Evolutionary conservation across 2,113 vertebrate genomes (phyloP), one percentile per base, ranked within the genome.

Genomic region (Hiodon tergisus): DNA sequence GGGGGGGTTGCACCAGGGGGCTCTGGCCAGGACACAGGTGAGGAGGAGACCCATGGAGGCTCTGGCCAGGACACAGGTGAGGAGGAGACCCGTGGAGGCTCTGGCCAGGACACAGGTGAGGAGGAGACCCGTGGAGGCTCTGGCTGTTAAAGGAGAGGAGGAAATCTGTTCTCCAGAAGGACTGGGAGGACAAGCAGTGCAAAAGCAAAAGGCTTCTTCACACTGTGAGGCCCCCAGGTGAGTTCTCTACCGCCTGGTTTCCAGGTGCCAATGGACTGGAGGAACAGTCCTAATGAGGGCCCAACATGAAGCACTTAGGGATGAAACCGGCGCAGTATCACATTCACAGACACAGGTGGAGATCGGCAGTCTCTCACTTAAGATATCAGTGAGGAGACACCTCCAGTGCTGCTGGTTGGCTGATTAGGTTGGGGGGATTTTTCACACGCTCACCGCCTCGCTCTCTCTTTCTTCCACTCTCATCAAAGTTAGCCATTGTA

Each of bases 401-500:
- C 58, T 55, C 5, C 16, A 17, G 60, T 16, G 47, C 4, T 53
- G 55, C 50, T 8, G 48, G 11, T 55, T 46, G n/a, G 13, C 50
- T 55, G 59, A 54, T 71, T 66, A 65, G 31, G 58, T 61, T 31
- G 16, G 55, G 47, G 47, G 62, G 52, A n/a, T 53, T 14, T 11
- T 57, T 76, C 68, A 48, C 16, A 63, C 71, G 71, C 73, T 73
- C 63, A 47, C 71, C 77, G 73, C 69, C 65, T 48, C 47, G 65
- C 53, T 31, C 2, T 61, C 9, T 11, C 1, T 14, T 8, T 11
- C 53, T 13, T 52, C 5, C 76, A 47, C 17, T 58, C 67, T 80
- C 79, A 73, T 78, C 72, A 78, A 71, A 78, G 76, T 69, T 75
- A 69, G 72, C 71, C 51, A 69, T 78, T 81, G 79, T 76, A 79